phyloP scores from a whole-genome alignment of 1,140 invertebrate genomes.

The Cydia strobilella region DNA sequence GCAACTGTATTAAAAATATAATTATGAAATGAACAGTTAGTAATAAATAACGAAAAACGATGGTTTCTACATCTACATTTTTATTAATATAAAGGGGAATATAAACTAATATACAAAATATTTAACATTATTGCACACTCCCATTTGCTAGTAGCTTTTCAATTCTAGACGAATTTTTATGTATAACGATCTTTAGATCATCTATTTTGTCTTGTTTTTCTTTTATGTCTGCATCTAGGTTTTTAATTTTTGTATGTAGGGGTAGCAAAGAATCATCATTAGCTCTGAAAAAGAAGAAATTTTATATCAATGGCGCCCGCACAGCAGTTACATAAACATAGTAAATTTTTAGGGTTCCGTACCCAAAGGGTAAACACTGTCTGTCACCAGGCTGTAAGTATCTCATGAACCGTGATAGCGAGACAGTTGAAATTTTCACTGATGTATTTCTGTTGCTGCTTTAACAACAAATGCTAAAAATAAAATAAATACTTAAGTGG shows the following conservation, averaged over 20 bases:
- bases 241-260: constrained; percentile 61
- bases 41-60: constrained; percentile 28
- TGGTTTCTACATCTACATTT: constrained; percentile 33
- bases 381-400: too few relatives aligned
- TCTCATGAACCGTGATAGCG: too few relatives aligned
- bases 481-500: too few relatives aligned
- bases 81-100: constrained; percentile 18
- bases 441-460: too few relatives aligned
- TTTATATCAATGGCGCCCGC: neutral
- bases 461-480: too few relatives aligned
- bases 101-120: constrained; percentile 28
- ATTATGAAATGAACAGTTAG: too few relatives aligned
- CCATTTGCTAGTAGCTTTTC: constrained; percentile 63
- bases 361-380: too few relatives aligned
- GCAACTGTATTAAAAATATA: too few relatives aligned
- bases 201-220: constrained; percentile 71
- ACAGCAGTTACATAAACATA: too few relatives aligned
- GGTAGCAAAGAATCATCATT: constrained; percentile 62
- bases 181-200: constrained; percentile 66
- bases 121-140: constrained; percentile 60
- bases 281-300: constrained; percentile 51
- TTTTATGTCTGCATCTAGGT: constrained; percentile 59
- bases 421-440: too few relatives aligned
- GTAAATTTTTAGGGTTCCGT: too few relatives aligned
- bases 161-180: constrained; percentile 67